Evolutionary conservation across 2,797 vertebrate species (phyloP), one percentile per base, ranked within the genome.

Genomic region (Neoniphon sammara): DNA sequence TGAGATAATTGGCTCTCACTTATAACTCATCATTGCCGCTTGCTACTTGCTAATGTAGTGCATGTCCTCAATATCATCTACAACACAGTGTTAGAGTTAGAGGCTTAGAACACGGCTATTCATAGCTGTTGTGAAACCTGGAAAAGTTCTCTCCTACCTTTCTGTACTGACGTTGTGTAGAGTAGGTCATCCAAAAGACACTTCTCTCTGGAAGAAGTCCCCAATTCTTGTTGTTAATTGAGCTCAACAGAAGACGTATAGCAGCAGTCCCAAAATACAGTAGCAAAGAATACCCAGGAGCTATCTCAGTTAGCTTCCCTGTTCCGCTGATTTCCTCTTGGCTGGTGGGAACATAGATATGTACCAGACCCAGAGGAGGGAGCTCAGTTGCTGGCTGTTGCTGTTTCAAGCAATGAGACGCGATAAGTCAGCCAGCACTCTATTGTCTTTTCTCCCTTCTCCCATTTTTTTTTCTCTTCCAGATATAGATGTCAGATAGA

Each of bases 341-440:
- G 86, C 84, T 75, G 59, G 34, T 39, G 53, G 70, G 80, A 73
- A 80, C 77, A 39, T 71, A 80, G 67, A 77, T 80, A 72, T 59
- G 75, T 82, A 59, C 72, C 66, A 75, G 81, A 88, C 67, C 84
- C 68, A 63, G 77, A 82, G 77, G 71, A 86, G 81, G 82, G 86
- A 50, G 83, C 84, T 27, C 84, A 65, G 70, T 47, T 87, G 85
- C 88, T 87, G 89, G 87, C 84, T 84, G 85, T 78, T 59, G 63
- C 84, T 83, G 82, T 89, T 91, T 91, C 82, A 79, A 85, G 73
- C 90, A 87, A 90, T 87, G 82, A 87, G 87, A 87, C 88, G 86
- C 85, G 86, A 91, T 85, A 91, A 87, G 86, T 86, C 86, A 83
- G 86, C 85, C 66, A 63, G 82, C 83, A 76, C 86, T 84, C 84